Percentiles rank a stretch among this genome's conserved stretches.
phyloP scores from a whole-genome alignment of 2,888 invertebrate species.

The Sinelater perroti region DNA sequence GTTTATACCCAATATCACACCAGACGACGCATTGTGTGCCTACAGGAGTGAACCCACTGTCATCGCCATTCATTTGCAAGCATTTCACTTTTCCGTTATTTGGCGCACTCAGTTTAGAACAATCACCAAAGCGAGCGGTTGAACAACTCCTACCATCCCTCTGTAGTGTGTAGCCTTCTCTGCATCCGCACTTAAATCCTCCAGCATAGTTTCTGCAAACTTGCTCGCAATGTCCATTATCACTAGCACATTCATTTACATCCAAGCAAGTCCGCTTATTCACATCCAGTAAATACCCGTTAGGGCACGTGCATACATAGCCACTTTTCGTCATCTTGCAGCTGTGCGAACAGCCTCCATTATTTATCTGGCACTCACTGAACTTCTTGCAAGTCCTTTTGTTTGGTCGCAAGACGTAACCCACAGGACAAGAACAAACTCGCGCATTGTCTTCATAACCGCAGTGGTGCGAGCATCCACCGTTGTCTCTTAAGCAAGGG shows the following conservation, averaged over 20 bases:
- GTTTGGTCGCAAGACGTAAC: constrained; percentile 60
- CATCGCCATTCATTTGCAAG: constrained; percentile 29
- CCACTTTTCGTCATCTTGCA: constrained; percentile 66
- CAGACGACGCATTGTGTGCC: constrained; percentile 63
- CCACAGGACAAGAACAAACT: constrained; percentile 66
- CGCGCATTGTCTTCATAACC: constrained; percentile 55
- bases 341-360: constrained; percentile 71
- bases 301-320: constrained; percentile 62
- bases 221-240: constrained; percentile 62
- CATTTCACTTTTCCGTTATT: constrained; percentile 48
- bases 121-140: constrained; percentile 41
- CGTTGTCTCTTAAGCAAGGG: constrained; percentile 54
- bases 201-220: constrained; percentile 62
- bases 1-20: constrained; percentile 65
- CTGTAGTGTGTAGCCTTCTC: constrained; percentile 55
- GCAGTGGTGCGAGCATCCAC: constrained; percentile 63
- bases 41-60: constrained; percentile 44
- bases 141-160: constrained; percentile 46
- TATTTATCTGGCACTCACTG: constrained; percentile 67
- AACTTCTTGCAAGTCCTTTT: constrained; percentile 62
- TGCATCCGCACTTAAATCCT: constrained; percentile 63
- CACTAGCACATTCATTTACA: constrained; percentile 60
- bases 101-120: constrained; percentile 48
- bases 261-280: constrained; percentile 55
- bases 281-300: constrained; percentile 57